These are phyloP conservation scores for Pissodes strobi DNA, from an alignment of 1,140 invertebrate genomes.

Conservation along the genomic window DNA sequence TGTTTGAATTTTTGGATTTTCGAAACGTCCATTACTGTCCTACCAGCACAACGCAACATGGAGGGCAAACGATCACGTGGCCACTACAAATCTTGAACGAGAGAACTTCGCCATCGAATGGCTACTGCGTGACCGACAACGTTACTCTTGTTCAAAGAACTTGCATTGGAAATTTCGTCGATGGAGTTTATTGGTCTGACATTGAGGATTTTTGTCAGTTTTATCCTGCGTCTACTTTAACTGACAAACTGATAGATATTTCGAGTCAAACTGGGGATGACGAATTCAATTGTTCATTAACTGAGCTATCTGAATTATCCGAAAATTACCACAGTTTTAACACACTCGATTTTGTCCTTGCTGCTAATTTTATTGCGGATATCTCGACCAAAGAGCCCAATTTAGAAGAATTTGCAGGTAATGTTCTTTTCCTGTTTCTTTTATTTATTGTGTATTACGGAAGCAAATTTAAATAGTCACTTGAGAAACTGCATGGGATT, in stretches of 20 bases:
- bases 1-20: conserved; percentile 31
- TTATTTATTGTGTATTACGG: too few relatives aligned
- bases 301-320: not conserved
- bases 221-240: conserved; percentile 2
- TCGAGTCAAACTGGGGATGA: not conserved
- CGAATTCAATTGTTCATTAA: not conserved
- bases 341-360: conserved; percentile 19
- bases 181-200: conserved; percentile 29
- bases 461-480: too few relatives aligned
- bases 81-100: not conserved
- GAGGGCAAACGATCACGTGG: conserved; percentile 13
- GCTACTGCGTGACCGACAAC: conserved; percentile 26
- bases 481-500: too few relatives aligned
- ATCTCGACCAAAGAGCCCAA: not conserved
- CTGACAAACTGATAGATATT: not conserved
- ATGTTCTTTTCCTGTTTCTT: too few relatives aligned
- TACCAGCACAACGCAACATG: not conserved
- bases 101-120: not conserved
- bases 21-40: conserved; percentile 23
- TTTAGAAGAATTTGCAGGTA: conserved; percentile 13
- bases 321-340: conserved; percentile 6
- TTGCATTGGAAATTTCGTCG: conserved; percentile 31
- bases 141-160: conserved; percentile 19
- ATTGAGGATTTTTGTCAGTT: conserved; percentile 13
- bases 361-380: conserved; percentile 9